phyloP scores from a whole-genome alignment of 2,113 vertebrate genomes.

The Terrapene triunguis region DNA sequence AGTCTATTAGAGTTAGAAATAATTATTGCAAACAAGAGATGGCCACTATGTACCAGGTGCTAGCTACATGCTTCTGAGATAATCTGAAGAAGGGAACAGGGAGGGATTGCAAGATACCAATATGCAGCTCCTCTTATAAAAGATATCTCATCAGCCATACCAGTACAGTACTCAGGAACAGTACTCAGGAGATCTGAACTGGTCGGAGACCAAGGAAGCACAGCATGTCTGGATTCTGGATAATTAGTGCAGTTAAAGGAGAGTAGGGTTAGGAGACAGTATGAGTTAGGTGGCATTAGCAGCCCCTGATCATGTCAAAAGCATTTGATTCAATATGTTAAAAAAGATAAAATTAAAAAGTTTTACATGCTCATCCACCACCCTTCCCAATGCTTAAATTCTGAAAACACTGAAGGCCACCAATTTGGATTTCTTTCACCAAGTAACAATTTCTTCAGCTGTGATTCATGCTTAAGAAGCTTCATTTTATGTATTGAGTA shows the following conservation, averaged over 20 bases:
- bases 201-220: not conserved
- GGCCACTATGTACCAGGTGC: not conserved
- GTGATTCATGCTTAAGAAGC: not conserved
- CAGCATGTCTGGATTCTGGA: not conserved
- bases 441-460: not conserved
- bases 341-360: not conserved
- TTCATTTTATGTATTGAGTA: not conserved
- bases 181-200: not conserved
- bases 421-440: not conserved
- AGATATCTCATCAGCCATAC: not conserved
- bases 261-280: not conserved
- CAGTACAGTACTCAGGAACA: not conserved
- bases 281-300: not conserved
- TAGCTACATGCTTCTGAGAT: not conserved
- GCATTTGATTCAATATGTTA: not conserved
- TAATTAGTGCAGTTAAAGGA: not conserved
- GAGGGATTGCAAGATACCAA: not conserved
- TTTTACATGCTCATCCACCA: not conserved
- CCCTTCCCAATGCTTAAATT: not conserved
- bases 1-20: not conserved
- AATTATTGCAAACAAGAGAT: not conserved
- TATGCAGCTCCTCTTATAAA: not conserved
- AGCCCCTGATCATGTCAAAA: not conserved
- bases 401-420: not conserved
- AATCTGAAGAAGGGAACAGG: not conserved